phyloP scores from a whole-genome alignment of 23 tunicate species.

The Trididemnum nubilum region DNA sequence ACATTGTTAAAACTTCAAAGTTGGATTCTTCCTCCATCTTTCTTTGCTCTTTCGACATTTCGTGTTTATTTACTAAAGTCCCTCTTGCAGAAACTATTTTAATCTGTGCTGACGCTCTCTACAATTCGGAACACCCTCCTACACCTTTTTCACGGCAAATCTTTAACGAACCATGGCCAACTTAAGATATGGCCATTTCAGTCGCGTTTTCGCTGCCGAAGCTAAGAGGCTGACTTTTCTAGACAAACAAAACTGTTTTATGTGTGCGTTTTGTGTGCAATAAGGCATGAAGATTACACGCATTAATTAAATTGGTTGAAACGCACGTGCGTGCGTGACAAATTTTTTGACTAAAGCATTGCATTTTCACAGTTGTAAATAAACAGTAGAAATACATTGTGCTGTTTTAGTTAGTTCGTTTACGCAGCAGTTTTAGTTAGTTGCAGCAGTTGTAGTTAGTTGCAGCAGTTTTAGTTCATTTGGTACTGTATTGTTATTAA shows the following conservation, averaged over 20 bases:
- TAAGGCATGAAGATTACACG: conserved; percentile 7
- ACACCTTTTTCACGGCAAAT: too few relatives aligned
- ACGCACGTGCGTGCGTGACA: background rate
- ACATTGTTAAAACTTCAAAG: too few relatives aligned
- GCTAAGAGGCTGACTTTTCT: conserved; percentile 21
- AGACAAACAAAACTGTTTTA: background rate
- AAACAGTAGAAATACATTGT: background rate
- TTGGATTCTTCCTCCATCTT: too few relatives aligned
- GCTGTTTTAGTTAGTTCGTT: background rate
- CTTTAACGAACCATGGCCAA: too few relatives aligned
- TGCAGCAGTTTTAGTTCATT: background rate
- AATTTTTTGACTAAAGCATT: background rate
- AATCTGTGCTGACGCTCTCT: too few relatives aligned
- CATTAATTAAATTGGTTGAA: background rate
- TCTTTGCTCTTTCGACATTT: too few relatives aligned
- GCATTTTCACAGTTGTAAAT: conserved; percentile 3
- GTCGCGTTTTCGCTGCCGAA: background rate
- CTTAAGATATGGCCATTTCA: background rate
- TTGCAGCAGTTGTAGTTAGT: background rate
- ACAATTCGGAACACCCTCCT: too few relatives aligned
- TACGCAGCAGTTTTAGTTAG: background rate
- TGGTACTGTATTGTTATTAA: background rate
- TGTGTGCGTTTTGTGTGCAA: conserved; percentile 4
- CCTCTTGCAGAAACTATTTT: too few relatives aligned
- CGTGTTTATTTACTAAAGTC: too few relatives aligned